phyloP scores from a whole-genome alignment of 2,113 vertebrate genomes.

The Clarias gariepinus region DNA sequence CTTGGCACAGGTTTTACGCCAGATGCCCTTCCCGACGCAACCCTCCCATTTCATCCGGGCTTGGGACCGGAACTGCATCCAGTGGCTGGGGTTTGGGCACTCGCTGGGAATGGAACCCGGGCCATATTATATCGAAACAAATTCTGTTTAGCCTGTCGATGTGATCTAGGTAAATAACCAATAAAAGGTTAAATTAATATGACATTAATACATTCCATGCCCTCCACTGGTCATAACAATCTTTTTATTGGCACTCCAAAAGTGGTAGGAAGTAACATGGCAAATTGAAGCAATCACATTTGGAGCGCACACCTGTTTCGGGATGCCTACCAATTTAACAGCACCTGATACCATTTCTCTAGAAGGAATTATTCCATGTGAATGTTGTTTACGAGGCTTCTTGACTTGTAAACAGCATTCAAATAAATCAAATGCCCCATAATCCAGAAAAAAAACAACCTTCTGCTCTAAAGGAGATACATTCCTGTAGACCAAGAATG shows the following conservation, averaged over 20 bases:
- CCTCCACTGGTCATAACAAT: not conserved
- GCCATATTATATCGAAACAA: no score
- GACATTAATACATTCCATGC: not conserved
- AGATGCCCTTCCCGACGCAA: no score
- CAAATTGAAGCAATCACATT: not conserved
- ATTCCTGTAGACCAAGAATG: not conserved
- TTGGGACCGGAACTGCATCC: no score
- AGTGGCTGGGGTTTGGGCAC: no score
- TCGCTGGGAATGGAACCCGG: no score
- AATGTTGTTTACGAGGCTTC: no score
- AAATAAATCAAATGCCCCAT: not conserved
- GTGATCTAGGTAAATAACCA: no score
- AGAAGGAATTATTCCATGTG: no score
- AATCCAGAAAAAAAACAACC: not conserved
- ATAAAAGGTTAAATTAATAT: not conserved
- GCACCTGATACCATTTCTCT: not conserved
- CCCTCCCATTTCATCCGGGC: no score
- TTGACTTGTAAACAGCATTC: not conserved
- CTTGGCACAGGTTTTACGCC: no score
- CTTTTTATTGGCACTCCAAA: not conserved
- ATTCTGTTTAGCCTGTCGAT: no score
- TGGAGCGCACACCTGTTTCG: not conserved
- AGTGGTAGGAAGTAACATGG: not conserved
- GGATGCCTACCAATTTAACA: not conserved
- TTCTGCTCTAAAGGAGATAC: not conserved